phyloP scores from a whole-genome alignment of 23 tunicate species.

The Styela clava region DNA sequence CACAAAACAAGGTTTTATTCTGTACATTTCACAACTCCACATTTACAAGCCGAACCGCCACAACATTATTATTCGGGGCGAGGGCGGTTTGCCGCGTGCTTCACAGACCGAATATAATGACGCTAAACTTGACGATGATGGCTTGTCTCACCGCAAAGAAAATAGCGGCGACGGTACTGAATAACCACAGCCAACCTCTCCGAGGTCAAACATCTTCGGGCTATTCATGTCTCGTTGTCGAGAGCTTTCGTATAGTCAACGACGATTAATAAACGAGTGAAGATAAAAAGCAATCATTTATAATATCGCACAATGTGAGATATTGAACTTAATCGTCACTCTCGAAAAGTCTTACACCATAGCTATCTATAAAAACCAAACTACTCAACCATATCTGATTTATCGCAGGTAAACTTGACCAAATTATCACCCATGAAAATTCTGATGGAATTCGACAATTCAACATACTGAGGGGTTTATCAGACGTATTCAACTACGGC shows the following conservation, averaged over 20 bases:
- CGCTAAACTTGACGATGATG: not conserved
- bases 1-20: not conserved
- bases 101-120: not conserved
- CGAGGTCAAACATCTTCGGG: not conserved
- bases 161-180: not conserved
- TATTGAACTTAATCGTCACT: too few species aligned
- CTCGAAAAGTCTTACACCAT: too few species aligned
- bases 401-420: too few species aligned
- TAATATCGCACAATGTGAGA: too few species aligned
- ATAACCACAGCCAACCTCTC: not conserved
- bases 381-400: too few species aligned
- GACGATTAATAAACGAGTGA: not conserved
- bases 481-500: too few species aligned
- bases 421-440: too few species aligned
- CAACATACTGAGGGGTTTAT: too few species aligned
- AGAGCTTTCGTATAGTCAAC: not conserved
- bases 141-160: not conserved
- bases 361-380: too few species aligned
- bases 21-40: not conserved
- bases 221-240: not conserved
- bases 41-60: not conserved
- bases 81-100: conserved; percentile 1
- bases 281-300: too few species aligned
- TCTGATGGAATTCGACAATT: too few species aligned
- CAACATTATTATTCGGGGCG: not conserved